Evolutionary conservation across 1,140 invertebrate genomes (phyloP).

Genomic region (Liolophura sinensis): DNA sequence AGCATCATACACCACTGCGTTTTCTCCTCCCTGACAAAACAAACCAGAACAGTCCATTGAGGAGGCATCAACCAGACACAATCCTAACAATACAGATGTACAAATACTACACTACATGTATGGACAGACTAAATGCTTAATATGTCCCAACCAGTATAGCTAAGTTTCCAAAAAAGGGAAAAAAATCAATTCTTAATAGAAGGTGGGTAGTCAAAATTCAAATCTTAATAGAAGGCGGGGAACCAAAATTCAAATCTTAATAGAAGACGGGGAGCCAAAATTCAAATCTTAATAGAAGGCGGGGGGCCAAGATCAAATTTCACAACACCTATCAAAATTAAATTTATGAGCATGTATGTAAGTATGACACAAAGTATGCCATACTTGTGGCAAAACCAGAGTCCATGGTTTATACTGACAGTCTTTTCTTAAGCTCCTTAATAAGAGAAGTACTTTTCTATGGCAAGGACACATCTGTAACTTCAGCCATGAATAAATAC

Average conservation of each 20-base stretch:
- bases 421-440: too few species aligned
- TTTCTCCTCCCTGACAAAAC: conserved; percentile 32
- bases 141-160: not conserved
- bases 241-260: not conserved
- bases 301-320: not conserved
- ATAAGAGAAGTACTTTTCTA: not conserved
- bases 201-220: not conserved
- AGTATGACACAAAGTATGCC: too few species aligned
- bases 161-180: not conserved
- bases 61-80: not conserved
- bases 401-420: not conserved
- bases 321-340: too few species aligned
- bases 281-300: not conserved
- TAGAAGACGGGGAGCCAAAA: not conserved
- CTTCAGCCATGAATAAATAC: not conserved
- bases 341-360: too few species aligned
- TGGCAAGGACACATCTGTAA: too few species aligned
- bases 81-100: not conserved
- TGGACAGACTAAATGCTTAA: not conserved
- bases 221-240: not conserved
- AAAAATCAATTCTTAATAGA: not conserved
- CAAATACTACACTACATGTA: not conserved
- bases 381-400: not conserved
- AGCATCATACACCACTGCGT: conserved; percentile 35
- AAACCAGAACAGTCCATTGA: not conserved